Percentiles rank a stretch among this genome's conserved stretches.
Conservation (phyloP, 2,888 invertebrate genomes). For the Idaea biselata region DNA sequence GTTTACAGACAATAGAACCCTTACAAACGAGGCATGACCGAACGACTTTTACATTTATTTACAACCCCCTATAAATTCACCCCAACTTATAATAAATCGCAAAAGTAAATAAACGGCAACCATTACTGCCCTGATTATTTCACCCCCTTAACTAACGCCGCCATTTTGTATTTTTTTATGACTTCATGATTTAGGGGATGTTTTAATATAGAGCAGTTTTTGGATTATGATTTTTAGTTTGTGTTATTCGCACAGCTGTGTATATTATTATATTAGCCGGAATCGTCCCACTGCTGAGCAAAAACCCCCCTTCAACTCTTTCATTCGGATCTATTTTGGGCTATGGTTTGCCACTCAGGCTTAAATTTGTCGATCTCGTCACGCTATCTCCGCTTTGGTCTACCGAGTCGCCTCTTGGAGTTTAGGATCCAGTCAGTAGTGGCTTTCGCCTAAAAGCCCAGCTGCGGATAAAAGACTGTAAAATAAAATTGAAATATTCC, state of each 20-base stretch:
- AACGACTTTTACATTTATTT: constrained; percentile 62
- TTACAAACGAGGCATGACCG: constrained; percentile 72
- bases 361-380: too few species aligned
- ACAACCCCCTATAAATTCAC: constrained; percentile 46
- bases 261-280: too few species aligned
- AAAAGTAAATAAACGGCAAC: constrained; percentile 76
- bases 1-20: constrained; percentile 37
- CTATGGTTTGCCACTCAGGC: too few species aligned
- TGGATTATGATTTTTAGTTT: not conserved
- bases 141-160: constrained; percentile 57
- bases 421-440: too few species aligned
- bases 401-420: too few species aligned
- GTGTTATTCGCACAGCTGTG: not conserved
- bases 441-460: too few species aligned
- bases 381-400: too few species aligned
- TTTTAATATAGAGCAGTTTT: constrained; percentile 7
- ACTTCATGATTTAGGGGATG: constrained; percentile 1
- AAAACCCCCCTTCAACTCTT: too few species aligned
- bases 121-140: constrained; percentile 78
- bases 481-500: too few species aligned
- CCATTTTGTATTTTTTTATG: constrained; percentile 58
- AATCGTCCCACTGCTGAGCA: too few species aligned
- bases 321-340: too few species aligned
- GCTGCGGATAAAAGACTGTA: too few species aligned
- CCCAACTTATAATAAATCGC: constrained; percentile 64